These are phyloP conservation scores for Takifugu rubripes DNA, from an alignment of 2,797 vertebrate genomes.

Conservation along the genomic window DNA sequence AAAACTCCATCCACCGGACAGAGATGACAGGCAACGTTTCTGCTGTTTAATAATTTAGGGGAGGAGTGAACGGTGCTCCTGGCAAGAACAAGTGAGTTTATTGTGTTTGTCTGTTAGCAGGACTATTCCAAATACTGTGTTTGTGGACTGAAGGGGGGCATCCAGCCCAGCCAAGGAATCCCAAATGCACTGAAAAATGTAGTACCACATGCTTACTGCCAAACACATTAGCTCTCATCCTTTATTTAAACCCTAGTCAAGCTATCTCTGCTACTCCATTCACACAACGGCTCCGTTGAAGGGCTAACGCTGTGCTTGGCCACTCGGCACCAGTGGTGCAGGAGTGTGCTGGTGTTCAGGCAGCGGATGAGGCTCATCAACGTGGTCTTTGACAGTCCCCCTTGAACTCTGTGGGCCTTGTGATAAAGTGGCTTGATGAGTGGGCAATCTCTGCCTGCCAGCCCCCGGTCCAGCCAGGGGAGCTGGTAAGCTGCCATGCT, in stretches of 20 bases:
- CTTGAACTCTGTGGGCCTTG: constrained; percentile 68
- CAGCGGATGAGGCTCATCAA: constrained; percentile 54
- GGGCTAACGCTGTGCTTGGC: constrained; percentile 45
- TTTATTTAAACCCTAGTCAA: constrained; percentile 59
- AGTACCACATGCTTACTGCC: constrained; percentile 28
- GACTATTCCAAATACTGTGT: constrained; percentile 48
- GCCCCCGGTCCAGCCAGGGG: constrained; percentile 60
- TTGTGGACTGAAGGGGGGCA: constrained; percentile 38
- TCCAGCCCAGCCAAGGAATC: constrained; percentile 43
- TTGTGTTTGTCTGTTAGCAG: constrained; percentile 53
- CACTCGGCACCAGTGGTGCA: constrained; percentile 43
- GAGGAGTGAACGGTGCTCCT: constrained; percentile 59
- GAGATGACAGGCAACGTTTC: constrained; percentile 55
- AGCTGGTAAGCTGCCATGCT: constrained; percentile 55
- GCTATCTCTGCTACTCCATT: constrained; percentile 48
- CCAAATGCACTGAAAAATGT: constrained; percentile 41
- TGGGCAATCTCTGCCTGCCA: constrained; percentile 70
- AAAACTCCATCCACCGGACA: constrained; percentile 28
- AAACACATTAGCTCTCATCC: constrained; percentile 52
- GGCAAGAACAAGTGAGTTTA: constrained; percentile 43
- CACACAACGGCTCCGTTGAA: constrained; percentile 34
- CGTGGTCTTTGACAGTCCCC: constrained; percentile 67
- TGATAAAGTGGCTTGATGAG: constrained; percentile 78
- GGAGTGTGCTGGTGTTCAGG: constrained; percentile 44
- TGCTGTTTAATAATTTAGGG: constrained; percentile 60